Base-by-base conservation (phyloP, 1,140 invertebrate species). In the Lanistes nyassanus region DNA sequence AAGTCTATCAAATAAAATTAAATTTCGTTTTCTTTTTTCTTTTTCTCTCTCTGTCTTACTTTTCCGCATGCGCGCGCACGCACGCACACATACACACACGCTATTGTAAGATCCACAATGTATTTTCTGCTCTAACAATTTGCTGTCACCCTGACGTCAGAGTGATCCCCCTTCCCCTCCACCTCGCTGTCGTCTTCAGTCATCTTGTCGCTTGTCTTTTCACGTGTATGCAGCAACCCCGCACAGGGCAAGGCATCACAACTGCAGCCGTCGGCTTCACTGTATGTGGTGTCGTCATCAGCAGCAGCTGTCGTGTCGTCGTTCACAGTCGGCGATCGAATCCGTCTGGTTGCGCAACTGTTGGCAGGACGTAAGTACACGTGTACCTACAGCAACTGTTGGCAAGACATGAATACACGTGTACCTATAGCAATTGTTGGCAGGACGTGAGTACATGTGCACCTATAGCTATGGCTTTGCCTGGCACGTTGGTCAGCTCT, bases 281-380 rank as follows among this genome's bases (percentile, higher is more conserved):
- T 75, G 34, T 75, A 47, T 36, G 74, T 75, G 21, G 64, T 75
- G 23, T 68, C 74, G 23, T 21, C 31, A 51, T 56, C 65, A 9
- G 26, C 53, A 9, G 19, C 60, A 16, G 60, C 29, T 29, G 74
- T 37, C 3, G 16, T 75, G 65, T 42, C 65, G 11, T 39, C 74
- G 13, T 53, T 75, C n/a, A 51, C 55, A 19, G 74, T 75, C 21
- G 74, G 74, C 2, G 65, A 75, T 9, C 31, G 51, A 34, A 68
- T 75, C 26, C 64, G 65, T 23, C 53, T 75, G 23, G 65, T 55
- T 9, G 74, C 74, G 23, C 64, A 68, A 23, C 65, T 75, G 3
- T 36, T 75, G 21, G 74, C 37, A 19, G 60, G 73, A 5, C 42
- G 73, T 75, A 34, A 75, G 62, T 75, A 16, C 39, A n/a, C n/a